These are phyloP conservation scores for Diplodus sargus DNA, from an alignment of 2,797 vertebrate species.

Conservation along the genomic window DNA sequence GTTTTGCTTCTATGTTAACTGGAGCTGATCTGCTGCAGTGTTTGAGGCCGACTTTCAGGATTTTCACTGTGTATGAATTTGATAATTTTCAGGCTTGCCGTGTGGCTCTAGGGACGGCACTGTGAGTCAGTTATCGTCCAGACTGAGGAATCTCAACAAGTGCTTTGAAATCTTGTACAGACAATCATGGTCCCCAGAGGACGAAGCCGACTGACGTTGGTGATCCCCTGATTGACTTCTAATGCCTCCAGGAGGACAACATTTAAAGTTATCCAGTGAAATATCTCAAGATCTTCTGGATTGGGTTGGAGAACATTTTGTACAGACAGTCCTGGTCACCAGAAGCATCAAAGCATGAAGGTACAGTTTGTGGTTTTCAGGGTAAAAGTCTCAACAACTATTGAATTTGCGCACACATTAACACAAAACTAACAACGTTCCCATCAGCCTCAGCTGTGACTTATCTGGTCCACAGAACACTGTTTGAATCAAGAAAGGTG, in stretches of 20 bases:
- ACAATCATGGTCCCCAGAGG: neutral
- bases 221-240: neutral
- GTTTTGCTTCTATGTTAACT: slow-evolving; percentile 22
- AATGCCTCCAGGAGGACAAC: neutral
- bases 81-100: rapidly evolving
- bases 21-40: neutral
- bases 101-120: neutral
- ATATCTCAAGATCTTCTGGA: too few species aligned
- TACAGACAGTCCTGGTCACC: too few species aligned
- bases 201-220: neutral
- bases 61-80: neutral
- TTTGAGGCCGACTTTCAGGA: neutral
- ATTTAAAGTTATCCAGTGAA: too few species aligned
- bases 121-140: neutral
- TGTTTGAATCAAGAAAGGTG: too few species aligned
- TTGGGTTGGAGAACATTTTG: neutral
- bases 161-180: neutral
- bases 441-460: too few species aligned
- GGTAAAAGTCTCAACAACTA: too few species aligned
- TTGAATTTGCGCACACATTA: too few species aligned
- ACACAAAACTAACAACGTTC: too few species aligned
- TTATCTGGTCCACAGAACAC: too few species aligned
- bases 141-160: neutral
- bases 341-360: too few species aligned
- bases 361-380: too few species aligned